Percentiles rank a stretch among this genome's conserved stretches.
phyloP scores from a whole-genome alignment of 2,797 vertebrate species.

The Vipera latastei region DNA sequence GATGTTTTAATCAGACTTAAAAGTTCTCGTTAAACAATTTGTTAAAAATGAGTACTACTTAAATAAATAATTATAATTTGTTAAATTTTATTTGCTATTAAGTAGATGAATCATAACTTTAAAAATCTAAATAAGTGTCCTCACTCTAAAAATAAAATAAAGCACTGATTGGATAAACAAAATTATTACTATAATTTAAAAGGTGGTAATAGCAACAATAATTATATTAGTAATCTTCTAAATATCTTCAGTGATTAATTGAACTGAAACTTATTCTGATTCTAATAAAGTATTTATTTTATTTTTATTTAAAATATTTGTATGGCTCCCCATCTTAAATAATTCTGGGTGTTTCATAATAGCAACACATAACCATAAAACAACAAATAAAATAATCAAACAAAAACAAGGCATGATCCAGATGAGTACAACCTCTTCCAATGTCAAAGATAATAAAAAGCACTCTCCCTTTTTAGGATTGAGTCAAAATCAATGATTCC shows the following conservation, averaged over 20 bases:
- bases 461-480: not conserved
- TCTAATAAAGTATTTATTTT: not conserved
- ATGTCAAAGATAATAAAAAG: not conserved
- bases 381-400: not conserved
- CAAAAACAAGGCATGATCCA: not conserved
- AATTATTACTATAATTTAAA: not conserved
- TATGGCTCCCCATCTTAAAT: not conserved
- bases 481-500: not conserved
- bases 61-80: not conserved
- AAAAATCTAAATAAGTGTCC: not conserved
- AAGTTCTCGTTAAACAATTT: not conserved
- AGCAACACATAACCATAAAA: not conserved
- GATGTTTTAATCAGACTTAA: not conserved
- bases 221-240: not conserved
- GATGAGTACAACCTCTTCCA: not conserved
- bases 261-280: not conserved
- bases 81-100: not conserved
- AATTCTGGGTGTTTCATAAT: not conserved
- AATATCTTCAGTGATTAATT: not conserved
- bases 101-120: not conserved
- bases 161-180: not conserved
- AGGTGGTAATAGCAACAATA: not conserved
- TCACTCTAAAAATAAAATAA: not conserved
- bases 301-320: not conserved
- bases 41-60: not conserved